Evolutionary conservation across 2,797 vertebrate species (phyloP).

Genomic region (Oophaga sylvatica): DNA sequence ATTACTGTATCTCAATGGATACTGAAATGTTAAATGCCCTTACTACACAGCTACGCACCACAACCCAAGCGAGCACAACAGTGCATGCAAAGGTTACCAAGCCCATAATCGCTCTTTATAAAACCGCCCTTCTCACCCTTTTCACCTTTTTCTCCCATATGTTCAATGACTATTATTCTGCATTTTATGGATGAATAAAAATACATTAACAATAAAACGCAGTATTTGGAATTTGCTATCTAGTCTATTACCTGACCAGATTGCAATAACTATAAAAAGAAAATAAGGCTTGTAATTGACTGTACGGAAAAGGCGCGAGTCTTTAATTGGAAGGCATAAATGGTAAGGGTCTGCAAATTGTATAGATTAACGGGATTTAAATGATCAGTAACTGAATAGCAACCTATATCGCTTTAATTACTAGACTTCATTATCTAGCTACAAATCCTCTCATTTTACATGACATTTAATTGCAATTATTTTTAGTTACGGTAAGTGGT

Average conservation of each 20-base stretch:
- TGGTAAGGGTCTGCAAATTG: neutral
- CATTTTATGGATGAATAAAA: conserved; percentile 7
- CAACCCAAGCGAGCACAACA: neutral
- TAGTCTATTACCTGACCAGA: conserved; percentile 10
- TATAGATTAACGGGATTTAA: neutral
- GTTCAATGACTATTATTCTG: conserved; percentile 5
- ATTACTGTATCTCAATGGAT: conserved; percentile 24
- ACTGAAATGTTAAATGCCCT: neutral
- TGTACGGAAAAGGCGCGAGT: neutral
- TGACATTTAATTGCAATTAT: no score
- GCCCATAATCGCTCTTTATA: neutral
- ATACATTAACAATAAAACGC: neutral
- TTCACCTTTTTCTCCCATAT: conserved; percentile 10
- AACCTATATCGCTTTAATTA: neutral
- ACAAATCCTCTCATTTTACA: no score
- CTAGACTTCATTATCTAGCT: neutral
- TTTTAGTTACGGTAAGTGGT: no score
- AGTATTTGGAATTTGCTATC: neutral
- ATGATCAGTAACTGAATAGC: neutral
- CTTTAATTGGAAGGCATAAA: neutral
- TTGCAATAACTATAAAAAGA: conserved; percentile 1
- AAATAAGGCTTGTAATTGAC: neutral
- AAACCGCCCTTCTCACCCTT: neutral
- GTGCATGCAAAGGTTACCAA: neutral
- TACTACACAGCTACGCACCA: neutral